Base-by-base conservation (phyloP, 2,888 invertebrate genomes). In the Eupithecia centaureata region DNA sequence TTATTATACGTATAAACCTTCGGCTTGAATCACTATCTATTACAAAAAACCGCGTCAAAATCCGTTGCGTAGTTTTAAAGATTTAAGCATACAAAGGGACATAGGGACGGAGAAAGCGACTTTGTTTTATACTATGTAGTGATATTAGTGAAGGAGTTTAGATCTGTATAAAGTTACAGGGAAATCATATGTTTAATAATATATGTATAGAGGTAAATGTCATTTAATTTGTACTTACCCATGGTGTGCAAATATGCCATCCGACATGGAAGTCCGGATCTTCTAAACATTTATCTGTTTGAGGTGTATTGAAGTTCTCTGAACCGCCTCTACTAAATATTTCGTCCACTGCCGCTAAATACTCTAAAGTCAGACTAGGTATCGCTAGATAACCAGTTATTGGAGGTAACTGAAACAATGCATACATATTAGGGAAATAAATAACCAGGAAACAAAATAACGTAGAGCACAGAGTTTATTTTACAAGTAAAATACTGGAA, bases 301-400 rank as follows among this genome's bases (percentile, higher is more conserved):
- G 68, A 12, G 89, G 87, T 7, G 90, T 84, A 79, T 90, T 90
- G 61, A 85, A 76, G 77, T 88, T 89, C 62, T 87, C 87, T 0
- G 86, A 73, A 47, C 70, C 70, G 1, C 63, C 71, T 68, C 77
- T 83, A n/a, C 68, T 67, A 71, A 92, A 90, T 62, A 89, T 81
- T 73, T 90, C 87, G 68, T 71, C 79, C 3, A 94, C 74, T 0
- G 85, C 86, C 75, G 79, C 82, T 70, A 94, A 80, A 82, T 92
- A 94, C 66, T 89, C 87, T 18, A 73, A 38, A 8, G 92, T 91
- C 62, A 94, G 73, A 33, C 79, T 72, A 25, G 88, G 87, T 56
- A 95, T 91, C 2, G 95, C 95, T 51, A 67, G 65, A 77, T 95
- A 95, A 54, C 94, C 94, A 18, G 90, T 72, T 74, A 86, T 82